These are phyloP conservation scores for Mimachlamys varia DNA, from an alignment of 2,888 invertebrate genomes.

Conservation along the genomic window DNA sequence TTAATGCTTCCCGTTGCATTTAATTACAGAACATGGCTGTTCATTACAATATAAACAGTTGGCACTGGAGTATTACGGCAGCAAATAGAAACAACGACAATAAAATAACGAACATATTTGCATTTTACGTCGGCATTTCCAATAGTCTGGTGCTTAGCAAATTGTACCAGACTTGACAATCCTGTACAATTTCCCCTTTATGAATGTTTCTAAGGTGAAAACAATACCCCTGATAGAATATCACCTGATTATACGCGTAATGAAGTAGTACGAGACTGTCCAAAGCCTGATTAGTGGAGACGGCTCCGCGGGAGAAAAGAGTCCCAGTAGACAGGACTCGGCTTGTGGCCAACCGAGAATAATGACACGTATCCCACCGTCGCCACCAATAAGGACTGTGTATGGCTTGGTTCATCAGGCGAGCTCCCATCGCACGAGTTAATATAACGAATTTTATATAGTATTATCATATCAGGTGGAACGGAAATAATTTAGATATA, in stretches of 20 bases:
- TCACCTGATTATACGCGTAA: slow-evolving; percentile 13
- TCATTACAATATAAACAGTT: slow-evolving; percentile 7
- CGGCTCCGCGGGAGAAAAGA: not conserved
- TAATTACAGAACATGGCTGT: slow-evolving; percentile 1
- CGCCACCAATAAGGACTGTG: not conserved
- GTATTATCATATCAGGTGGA: not conserved
- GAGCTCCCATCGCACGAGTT: not conserved
- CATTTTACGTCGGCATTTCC: not conserved
- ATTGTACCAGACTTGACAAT: slow-evolving; percentile 8
- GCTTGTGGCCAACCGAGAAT: not conserved
- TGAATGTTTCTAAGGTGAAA: slow-evolving; percentile 1
- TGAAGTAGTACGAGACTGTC: not conserved
- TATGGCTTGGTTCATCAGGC: not conserved
- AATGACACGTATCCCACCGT: not conserved
- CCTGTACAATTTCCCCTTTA: slow-evolving; percentile 8
- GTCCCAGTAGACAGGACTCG: not conserved
- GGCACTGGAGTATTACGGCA: not conserved
- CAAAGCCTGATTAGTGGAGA: not conserved
- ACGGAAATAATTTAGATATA: not conserved
- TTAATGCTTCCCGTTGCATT: not conserved
- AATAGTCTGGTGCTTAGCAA: slow-evolving; percentile 7
- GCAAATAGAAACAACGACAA: not conserved
- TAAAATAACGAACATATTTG: not conserved
- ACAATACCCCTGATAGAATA: slow-evolving; percentile 5
- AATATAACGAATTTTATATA: not conserved